Conservation (phyloP, 1,140 invertebrate species). For the Drosophila busckii region DNA sequence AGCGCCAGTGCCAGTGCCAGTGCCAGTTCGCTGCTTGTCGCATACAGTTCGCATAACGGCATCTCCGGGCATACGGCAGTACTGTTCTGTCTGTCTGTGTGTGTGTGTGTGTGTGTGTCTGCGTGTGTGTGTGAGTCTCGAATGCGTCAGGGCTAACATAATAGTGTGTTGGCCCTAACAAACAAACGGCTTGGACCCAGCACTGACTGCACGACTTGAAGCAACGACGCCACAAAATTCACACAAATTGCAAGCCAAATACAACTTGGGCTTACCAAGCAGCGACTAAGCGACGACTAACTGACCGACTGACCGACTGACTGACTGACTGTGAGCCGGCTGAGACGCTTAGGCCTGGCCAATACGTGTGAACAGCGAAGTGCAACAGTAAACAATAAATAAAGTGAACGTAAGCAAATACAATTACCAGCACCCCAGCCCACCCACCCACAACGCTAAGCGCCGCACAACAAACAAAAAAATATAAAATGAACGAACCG, state of each 20-base stretch:
- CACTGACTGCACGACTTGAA: too few species aligned
- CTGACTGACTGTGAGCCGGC: slow-evolving; percentile 2
- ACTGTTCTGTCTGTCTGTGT: too few species aligned
- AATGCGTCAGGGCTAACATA: too few species aligned
- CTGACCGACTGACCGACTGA: slow-evolving; percentile 21
- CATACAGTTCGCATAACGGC: slow-evolving; percentile 61
- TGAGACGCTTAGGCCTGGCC: neutral
- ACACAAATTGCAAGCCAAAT: slow-evolving; percentile 7
- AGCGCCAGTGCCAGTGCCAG: too few species aligned
- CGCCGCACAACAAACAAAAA: neutral
- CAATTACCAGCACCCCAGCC: too few species aligned
- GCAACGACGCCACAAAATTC: too few species aligned
- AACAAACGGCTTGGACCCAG: too few species aligned
- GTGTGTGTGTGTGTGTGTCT: too few species aligned
- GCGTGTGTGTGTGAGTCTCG: too few species aligned
- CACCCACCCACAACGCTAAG: neutral
- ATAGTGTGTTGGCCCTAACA: too few species aligned
- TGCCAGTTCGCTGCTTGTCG: slow-evolving; percentile 70
- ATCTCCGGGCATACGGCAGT: too few species aligned
- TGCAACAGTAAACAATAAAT: slow-evolving; percentile 6
- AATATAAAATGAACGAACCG: slow-evolving; percentile 8
- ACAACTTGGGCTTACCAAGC: slow-evolving; percentile 3
- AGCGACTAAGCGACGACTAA: slow-evolving; percentile 6
- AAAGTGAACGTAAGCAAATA: slow-evolving; percentile 15
- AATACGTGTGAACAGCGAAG: neutral